These are phyloP conservation scores for Daktulosphaira vitifoliae DNA, from an alignment of 1,140 invertebrate genomes.

Conservation along the genomic window DNA sequence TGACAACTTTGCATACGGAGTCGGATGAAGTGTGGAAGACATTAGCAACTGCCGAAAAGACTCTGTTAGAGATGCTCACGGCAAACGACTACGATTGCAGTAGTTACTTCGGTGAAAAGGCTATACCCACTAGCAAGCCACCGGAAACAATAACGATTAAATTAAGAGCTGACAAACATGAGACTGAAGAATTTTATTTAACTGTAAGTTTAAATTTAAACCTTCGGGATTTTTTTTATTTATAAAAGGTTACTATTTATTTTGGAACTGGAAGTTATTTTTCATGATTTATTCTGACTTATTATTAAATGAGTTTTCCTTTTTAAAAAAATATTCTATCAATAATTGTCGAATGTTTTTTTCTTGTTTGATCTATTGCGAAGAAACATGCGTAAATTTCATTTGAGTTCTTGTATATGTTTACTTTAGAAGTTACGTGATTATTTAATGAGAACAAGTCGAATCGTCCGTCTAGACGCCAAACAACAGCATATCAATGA, in stretches of 20 bases:
- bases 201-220: constrained; percentile 51
- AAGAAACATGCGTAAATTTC: background rate
- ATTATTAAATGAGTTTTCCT: no score
- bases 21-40: constrained; percentile 95
- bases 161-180: constrained; percentile 65
- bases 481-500: constrained; percentile 75
- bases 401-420: no score
- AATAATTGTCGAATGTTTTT: no score
- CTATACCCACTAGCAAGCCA: constrained; percentile 50
- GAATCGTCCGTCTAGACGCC: constrained; percentile 80
- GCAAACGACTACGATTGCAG: constrained; percentile 69
- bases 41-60: constrained; percentile 83
- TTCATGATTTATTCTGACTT: no score
- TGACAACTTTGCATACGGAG: constrained; percentile 73
- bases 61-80: constrained; percentile 72
- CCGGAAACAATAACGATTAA: constrained; percentile 60
- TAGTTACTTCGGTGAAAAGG: constrained; percentile 59
- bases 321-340: no score
- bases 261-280: no score
- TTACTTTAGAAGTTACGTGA: constrained; percentile 85
- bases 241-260: no score
- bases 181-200: constrained; percentile 83
- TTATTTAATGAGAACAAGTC: constrained; percentile 79
- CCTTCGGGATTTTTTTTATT: no score
- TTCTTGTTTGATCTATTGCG: no score